Evolutionary conservation across 1,140 invertebrate genomes (phyloP).

Genomic region (Drosophila murphyi): DNA sequence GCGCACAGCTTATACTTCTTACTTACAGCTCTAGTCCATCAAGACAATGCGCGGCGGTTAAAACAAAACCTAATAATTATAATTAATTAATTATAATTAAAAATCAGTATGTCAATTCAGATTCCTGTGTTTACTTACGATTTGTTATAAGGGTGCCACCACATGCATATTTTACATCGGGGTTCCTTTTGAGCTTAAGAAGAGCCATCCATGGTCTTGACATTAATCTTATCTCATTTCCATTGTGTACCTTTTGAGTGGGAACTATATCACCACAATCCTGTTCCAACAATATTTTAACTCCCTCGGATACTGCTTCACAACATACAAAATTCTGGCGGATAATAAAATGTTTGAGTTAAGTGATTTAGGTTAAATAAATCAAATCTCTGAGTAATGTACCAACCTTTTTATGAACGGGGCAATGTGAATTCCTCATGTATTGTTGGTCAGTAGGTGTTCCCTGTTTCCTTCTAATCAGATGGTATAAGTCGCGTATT

Average conservation of each 20-base stretch:
- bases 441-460: neutral
- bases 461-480: too few species aligned
- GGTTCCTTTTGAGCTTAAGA: neutral
- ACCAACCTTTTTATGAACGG: neutral
- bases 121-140: conserved; percentile 8
- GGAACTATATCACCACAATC: conserved; percentile 4
- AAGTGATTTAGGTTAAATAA: neutral
- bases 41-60: conserved; percentile 42
- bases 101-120: neutral
- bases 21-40: conserved; percentile 9
- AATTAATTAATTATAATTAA: too few species aligned
- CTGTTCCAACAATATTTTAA: neutral
- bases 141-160: conserved; percentile 25
- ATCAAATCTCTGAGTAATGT: neutral
- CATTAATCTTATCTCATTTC: conserved; percentile 1
- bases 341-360: neutral
- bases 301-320: neutral
- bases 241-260: neutral
- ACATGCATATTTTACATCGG: neutral
- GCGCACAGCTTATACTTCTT: neutral
- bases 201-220: conserved; percentile 37
- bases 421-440: neutral
- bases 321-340: conserved; percentile 10
- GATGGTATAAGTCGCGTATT: neutral
- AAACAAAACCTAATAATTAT: conserved; percentile 11